These are phyloP conservation scores for Chlorodrepanis virens DNA, from an alignment of 2,113 vertebrate species.

Conservation along the genomic window DNA sequence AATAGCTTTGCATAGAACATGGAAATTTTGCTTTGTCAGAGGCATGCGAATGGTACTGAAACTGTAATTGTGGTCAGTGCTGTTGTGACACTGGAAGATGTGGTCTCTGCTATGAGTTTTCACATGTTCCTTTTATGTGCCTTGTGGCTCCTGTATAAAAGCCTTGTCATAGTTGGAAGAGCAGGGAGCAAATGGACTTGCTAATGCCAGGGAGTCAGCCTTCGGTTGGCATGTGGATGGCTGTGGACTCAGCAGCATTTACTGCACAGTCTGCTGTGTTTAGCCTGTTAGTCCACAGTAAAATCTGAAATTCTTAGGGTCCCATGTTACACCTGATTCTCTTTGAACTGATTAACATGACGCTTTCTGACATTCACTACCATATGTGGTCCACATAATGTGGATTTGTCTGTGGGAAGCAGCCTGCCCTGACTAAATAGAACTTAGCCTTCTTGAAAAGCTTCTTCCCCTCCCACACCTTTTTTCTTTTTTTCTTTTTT, in stretches of 20 bases:
- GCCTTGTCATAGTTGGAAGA: background rate
- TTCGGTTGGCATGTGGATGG: background rate
- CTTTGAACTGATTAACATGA: background rate
- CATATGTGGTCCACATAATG: background rate
- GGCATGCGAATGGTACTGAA: background rate
- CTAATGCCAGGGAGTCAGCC: background rate
- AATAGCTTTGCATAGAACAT: background rate
- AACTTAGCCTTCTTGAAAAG: background rate
- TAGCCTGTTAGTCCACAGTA: background rate
- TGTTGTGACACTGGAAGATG: background rate
- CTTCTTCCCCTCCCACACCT: background rate
- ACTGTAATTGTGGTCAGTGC: background rate
- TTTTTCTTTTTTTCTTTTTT: rapidly evolving
- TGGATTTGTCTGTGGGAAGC: background rate
- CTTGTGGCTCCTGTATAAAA: background rate
- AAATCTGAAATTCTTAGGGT: background rate
- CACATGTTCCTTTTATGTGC: background rate
- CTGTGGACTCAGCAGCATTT: background rate
- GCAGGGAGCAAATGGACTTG: background rate
- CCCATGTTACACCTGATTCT: background rate
- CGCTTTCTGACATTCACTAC: background rate
- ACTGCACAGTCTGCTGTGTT: background rate
- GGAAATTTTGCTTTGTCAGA: background rate
- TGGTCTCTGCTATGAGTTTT: background rate
- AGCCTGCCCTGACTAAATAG: background rate